Base-by-base conservation (phyloP, 2,888 invertebrate species). In the Phrixothrix hirtus region DNA sequence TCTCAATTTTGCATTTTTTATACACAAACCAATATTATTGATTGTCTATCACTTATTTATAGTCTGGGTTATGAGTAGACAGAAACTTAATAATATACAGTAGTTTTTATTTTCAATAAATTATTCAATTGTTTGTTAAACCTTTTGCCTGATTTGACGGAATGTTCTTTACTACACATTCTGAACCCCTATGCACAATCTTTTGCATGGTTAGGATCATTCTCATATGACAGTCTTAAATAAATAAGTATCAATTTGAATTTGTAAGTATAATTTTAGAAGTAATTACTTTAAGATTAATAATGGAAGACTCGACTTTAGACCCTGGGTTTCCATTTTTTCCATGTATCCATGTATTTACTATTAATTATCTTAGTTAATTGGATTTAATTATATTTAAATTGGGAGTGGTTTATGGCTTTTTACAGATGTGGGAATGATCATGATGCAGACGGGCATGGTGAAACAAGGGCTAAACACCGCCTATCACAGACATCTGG, bases 371-470 rank as follows among this genome's bases (percentile, higher is more conserved):
- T 56, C 61, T 63, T 57, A 59, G 42, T 31, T 59, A 46, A 47
- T 45, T 39, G 44, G 41, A 49, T 58, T 51, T 58, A 65, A 67
- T 66, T 64, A 58, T 58, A 61, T 67, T 77, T 27, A 38, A 53
- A 48, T 43, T 43, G 48, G 53, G 47, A 47, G 53, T 47, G 47
- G 47, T 45, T 81, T 74, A 79, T 80, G 79, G 79, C 81, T 86
- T 85, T 86, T 88, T 88, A 75, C 92, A 92, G 92, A 92, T 92
- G 92, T 92, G 81, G 92, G 92, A 83, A 92, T 92, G 92, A 91
- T 92, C 85, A 90, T 92, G 92, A 91, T 92, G 91, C 91, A 92
- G 88, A 86, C 90, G 79, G 92, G 92, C 83, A 92, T 92, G 92
- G 90, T 92, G 87, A 92, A 91, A 86, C 88, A 90, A 83, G 87